A percentile compares a stretch with the other conserved stretches of the same genome.
phyloP scores from a whole-genome alignment of 2,113 vertebrate genomes.

The Rousettus leschenaultii region DNA sequence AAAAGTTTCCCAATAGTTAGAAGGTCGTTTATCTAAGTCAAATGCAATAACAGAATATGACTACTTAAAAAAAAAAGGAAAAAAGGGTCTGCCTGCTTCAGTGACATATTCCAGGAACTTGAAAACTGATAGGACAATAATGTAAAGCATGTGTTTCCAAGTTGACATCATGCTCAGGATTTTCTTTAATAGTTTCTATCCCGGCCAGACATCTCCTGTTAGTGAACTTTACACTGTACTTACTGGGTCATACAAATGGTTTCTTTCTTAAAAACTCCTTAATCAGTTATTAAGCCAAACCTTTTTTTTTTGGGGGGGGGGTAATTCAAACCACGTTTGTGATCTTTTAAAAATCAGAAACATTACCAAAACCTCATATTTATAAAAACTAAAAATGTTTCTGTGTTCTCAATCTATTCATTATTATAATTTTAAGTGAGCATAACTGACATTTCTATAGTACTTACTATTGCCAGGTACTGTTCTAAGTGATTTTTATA shows the following conservation, averaged over 20 bases:
- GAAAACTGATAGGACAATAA: background rate
- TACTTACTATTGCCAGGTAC: background rate
- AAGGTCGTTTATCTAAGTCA: slow-evolving; percentile 39
- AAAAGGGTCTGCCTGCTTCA: background rate
- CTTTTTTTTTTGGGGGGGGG: background rate
- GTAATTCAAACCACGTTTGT: slow-evolving; percentile 5
- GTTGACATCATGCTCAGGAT: background rate
- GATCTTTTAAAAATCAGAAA: slow-evolving; percentile 17
- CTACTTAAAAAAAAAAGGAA: background rate
- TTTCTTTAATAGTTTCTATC: slow-evolving; percentile 29
- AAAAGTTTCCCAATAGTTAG: background rate
- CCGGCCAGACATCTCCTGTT: background rate
- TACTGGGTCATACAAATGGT: background rate
- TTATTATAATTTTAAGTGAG: background rate
- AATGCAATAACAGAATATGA: slow-evolving; percentile 53
- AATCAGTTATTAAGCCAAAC: slow-evolving; percentile 23
- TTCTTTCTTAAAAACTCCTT: slow-evolving; percentile 49
- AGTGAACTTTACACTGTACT: background rate
- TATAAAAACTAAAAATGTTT: background rate
- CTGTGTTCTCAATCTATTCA: rapidly evolving
- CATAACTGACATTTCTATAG: background rate
- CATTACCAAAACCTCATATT: background rate
- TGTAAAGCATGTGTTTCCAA: slow-evolving; percentile 28
- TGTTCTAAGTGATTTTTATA: slow-evolving; percentile 7
- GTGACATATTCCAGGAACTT: background rate